phyloP scores from a whole-genome alignment of 2,888 invertebrate species.

The Sclerodermus sp. region DNA sequence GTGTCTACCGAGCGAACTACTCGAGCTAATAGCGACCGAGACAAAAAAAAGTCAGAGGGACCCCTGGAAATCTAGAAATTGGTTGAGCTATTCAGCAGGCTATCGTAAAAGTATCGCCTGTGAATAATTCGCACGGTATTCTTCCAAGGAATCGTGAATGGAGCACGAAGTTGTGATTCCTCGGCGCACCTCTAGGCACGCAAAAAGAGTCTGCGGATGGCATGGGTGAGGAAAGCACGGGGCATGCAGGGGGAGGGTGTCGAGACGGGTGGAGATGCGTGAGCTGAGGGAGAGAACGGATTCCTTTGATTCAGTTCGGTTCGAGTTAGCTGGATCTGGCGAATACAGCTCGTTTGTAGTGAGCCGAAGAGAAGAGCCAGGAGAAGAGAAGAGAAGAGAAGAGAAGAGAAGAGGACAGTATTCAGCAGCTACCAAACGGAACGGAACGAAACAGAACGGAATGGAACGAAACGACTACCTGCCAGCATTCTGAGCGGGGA shows the following conservation, averaged over 20 bases:
- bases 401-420: neutral
- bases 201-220: slow-evolving; percentile 4
- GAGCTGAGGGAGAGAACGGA: slow-evolving; percentile 22
- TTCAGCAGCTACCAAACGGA: slow-evolving; percentile 5
- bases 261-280: slow-evolving; percentile 8
- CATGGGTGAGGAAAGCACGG: slow-evolving; percentile 8
- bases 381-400: neutral
- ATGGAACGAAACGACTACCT: slow-evolving; percentile 28
- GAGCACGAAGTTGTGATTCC: slow-evolving; percentile 27
- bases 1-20: too few species aligned
- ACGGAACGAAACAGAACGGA: slow-evolving; percentile 25
- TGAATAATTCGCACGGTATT: too few species aligned
- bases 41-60: too few species aligned
- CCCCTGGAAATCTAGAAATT: too few species aligned
- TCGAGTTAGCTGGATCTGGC: slow-evolving; percentile 52
- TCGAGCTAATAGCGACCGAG: too few species aligned
- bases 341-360: slow-evolving; percentile 52
- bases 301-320: slow-evolving; percentile 49
- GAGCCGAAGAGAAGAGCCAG: slow-evolving; percentile 21
- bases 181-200: slow-evolving; percentile 16
- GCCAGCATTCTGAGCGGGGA: slow-evolving; percentile 17
- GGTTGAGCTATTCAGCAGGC: too few species aligned
- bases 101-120: too few species aligned
- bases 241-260: neutral
- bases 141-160: too few species aligned